Conservation (phyloP, 2,888 invertebrate genomes). For the Colostygia pectinataria region DNA sequence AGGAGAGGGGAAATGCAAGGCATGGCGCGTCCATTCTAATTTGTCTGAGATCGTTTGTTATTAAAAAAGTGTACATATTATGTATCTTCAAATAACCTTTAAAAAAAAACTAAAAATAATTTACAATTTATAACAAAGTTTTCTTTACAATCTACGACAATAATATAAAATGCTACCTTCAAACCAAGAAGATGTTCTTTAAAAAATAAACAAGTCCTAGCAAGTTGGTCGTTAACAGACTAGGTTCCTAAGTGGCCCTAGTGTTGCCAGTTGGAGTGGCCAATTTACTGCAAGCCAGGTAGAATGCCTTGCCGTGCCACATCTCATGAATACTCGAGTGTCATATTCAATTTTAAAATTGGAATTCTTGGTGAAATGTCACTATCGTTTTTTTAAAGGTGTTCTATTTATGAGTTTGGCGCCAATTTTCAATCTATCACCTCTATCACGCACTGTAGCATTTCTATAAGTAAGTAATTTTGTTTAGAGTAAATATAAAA, state of each 20-base stretch:
- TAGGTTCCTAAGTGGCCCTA: constrained; percentile 20
- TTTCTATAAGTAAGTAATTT: too few species aligned
- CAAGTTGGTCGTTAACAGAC: constrained; percentile 22
- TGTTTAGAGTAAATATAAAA: too few species aligned
- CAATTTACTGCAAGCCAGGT: constrained; percentile 19
- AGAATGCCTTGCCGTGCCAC: constrained; percentile 17
- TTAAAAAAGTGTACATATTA: too few species aligned
- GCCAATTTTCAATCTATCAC: too few species aligned
- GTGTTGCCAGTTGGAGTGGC: constrained; percentile 24
- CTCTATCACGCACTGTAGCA: too few species aligned
- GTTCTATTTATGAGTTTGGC: constrained; percentile 3
- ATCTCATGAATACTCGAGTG: constrained; percentile 24
- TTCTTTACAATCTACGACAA: too few species aligned
- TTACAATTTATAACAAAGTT: too few species aligned
- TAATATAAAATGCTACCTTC: background rate
- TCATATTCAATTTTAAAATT: constrained; percentile 24
- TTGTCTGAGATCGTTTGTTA: too few species aligned
- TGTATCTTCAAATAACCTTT: too few species aligned
- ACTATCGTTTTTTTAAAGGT: background rate
- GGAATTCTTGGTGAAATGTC: background rate
- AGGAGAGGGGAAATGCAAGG: too few species aligned
- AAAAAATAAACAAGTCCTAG: constrained; percentile 19
- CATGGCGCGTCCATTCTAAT: too few species aligned
- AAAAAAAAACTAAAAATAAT: too few species aligned
- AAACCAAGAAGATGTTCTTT: constrained; percentile 10